Base-by-base conservation (phyloP, 2,797 vertebrate species). In the Molothrus ater region DNA sequence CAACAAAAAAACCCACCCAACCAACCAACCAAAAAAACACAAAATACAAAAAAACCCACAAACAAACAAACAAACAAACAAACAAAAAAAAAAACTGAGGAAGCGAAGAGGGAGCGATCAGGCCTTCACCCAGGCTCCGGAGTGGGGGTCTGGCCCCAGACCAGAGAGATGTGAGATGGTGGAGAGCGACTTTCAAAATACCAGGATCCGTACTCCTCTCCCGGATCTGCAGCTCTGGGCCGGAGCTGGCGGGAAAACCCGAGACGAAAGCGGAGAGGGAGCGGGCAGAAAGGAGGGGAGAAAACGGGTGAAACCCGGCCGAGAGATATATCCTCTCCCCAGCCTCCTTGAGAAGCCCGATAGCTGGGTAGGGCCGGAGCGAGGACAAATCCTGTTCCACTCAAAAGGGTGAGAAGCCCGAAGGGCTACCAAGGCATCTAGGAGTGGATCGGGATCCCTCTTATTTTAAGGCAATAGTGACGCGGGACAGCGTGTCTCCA, bases 111-210 rank as follows among this genome's bases (percentile, higher is more conserved):
- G 8, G 5, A 36, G 40, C 48, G 6, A 34, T 13, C 4, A 56
- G 42, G 19, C 40, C 4, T 50, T 70, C 4, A 2, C 10, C 6
- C 9, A 9, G 6, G 0, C 40, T 66, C 36, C 13, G 0, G 12
- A 28, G 22, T 12, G 12, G 19, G 20, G 5, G 1, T 66, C 40
- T 10, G 15, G 6, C 26, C 13, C 24, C 19, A 10, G 51, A 53
- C 28, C 28, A 53, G 28, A 53, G 28, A 12, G 7, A 53, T 53
- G 17, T 53, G 50, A 31, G 17, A 51, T 51, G 50, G 28, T 18
- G 51, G 51, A 53, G 28, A 53, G 51, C 17, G 29, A 53, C 28
- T 53, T 53, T 53, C 51, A 53, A 53, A 51, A 51, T 51, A 51
- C 50, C 28, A 5, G 50, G 28, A 51, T 79, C 16, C 7, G n/a